Evolutionary conservation across 2,113 vertebrate species (phyloP).

Genomic region (Piaya cayana): DNA sequence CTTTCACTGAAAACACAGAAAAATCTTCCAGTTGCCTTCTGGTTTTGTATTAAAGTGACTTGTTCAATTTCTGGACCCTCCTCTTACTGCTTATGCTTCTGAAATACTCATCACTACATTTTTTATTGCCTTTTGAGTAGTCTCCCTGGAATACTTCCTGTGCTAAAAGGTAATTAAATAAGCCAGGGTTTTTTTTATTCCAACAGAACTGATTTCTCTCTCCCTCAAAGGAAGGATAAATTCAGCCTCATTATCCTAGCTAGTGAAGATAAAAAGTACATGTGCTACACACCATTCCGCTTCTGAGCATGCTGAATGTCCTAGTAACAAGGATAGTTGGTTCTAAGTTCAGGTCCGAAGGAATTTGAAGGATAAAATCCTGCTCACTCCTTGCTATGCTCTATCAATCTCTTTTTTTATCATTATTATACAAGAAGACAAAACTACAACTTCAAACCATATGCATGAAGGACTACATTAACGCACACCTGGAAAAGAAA

Average conservation of each 20-base stretch:
- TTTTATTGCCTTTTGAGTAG: constrained; percentile 17
- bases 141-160: not conserved
- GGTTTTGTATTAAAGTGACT: not conserved
- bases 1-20: not conserved
- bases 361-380: not conserved
- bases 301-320: not conserved
- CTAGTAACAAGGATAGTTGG: not conserved
- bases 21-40: not conserved
- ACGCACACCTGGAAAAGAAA: not conserved
- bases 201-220: not conserved
- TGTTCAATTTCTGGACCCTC: not conserved
- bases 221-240: not conserved
- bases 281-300: not conserved
- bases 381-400: not conserved
- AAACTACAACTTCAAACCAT: not conserved
- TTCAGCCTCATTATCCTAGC: not conserved
- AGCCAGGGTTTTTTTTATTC: not conserved
- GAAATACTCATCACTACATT: not conserved
- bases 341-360: not conserved
- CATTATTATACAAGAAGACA: not conserved
- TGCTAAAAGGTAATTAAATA: constrained; percentile 5
- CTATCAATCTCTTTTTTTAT: not conserved
- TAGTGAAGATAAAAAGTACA: not conserved
- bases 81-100: not conserved
- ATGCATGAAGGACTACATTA: not conserved